Percentiles rank a stretch among this genome's conserved stretches.
Evolutionary conservation across 2,888 invertebrate genomes (phyloP).

Genomic region (Diachrysia chrysitis): DNA sequence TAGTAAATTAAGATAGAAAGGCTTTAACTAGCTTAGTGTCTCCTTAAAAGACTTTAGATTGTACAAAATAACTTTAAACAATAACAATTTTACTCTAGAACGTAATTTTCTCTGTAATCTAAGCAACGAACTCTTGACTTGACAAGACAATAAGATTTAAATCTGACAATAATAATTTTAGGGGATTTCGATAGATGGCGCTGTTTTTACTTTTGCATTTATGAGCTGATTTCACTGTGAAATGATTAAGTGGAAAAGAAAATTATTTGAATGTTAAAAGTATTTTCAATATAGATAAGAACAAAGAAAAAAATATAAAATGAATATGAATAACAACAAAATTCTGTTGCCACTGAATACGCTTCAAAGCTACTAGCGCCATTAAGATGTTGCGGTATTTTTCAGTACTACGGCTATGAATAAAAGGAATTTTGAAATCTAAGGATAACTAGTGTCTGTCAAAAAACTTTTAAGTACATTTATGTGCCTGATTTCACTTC

Average conservation of each 20-base stretch:
- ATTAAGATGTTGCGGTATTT: slow-evolving; percentile 16
- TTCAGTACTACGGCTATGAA: slow-evolving; percentile 13
- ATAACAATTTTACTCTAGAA: slow-evolving; percentile 54
- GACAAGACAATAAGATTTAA: slow-evolving; percentile 45
- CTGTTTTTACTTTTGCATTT: slow-evolving; percentile 27
- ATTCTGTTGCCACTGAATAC: no score
- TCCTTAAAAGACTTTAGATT: slow-evolving; percentile 85
- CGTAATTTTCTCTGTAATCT: slow-evolving; percentile 43
- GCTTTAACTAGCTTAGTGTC: slow-evolving; percentile 88
- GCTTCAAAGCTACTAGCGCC: slow-evolving; percentile 37
- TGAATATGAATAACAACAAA: no score
- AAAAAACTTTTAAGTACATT: slow-evolving; percentile 56
- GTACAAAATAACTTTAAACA: slow-evolving; percentile 74
- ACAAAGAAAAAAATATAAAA: background rate
- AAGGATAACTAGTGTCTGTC: slow-evolving; percentile 57
- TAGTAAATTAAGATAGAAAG: slow-evolving; percentile 81
- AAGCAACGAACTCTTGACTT: slow-evolving; percentile 62
- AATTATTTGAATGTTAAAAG: no score
- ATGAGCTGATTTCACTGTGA: background rate
- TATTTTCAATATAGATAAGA: background rate
- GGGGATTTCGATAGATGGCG: slow-evolving; percentile 48
- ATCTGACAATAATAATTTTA: slow-evolving; percentile 54
- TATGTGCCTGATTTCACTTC: slow-evolving; percentile 37
- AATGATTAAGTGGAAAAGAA: no score
- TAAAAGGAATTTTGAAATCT: slow-evolving; percentile 24